These are phyloP conservation scores for Orthosia gracilis DNA, from an alignment of 2,888 invertebrate species.

Conservation along the genomic window DNA sequence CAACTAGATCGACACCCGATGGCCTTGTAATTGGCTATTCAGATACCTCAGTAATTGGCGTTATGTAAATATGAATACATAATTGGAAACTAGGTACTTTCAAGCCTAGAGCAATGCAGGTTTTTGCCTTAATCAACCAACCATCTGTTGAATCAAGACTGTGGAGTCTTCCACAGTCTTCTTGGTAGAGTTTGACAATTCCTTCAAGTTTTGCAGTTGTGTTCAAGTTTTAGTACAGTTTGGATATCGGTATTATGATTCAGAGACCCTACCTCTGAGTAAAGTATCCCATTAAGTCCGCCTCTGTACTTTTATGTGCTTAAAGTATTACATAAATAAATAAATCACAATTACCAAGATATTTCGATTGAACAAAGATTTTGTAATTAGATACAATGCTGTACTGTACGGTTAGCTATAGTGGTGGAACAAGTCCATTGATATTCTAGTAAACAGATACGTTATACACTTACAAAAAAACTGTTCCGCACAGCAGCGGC, in stretches of 20 bases:
- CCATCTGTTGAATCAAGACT: no score
- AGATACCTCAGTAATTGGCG: constrained; percentile 33
- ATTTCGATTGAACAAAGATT: neutral
- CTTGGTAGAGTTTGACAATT: neutral
- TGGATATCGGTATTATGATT: neutral
- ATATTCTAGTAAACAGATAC: no score
- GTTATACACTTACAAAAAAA: no score
- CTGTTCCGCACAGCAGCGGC: no score
- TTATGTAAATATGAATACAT: constrained; percentile 45
- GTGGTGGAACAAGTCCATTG: neutral
- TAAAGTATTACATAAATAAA: no score
- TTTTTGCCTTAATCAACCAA: neutral
- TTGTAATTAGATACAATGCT: neutral
- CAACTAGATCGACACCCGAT: constrained; percentile 19
- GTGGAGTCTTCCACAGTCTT: neutral
- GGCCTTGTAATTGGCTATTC: constrained; percentile 54
- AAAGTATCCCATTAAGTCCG: no score
- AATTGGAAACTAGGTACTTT: constrained; percentile 28
- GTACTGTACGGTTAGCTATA: neutral
- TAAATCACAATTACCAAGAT: neutral
- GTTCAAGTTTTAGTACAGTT: neutral
- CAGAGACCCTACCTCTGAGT: no score
- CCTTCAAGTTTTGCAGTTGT: neutral
- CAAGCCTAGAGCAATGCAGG: constrained; percentile 22
- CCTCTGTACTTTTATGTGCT: no score